Percentiles rank a stretch among this genome's conserved stretches.
Evolutionary conservation across 2,888 invertebrate species (phyloP).

Genomic region (Pseudococcus longispinus): DNA sequence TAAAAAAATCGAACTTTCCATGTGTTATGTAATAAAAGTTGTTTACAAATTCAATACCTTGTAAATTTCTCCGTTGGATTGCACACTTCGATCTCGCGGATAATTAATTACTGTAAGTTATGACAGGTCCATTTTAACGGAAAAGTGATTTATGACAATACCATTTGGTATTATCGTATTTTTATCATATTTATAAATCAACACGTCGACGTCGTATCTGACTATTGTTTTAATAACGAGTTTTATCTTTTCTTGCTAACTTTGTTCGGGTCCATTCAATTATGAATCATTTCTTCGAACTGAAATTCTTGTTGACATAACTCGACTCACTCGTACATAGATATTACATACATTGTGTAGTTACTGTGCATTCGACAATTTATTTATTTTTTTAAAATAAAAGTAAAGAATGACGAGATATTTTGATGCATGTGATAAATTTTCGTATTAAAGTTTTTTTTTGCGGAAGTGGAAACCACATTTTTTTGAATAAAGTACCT

Average conservation of each 20-base stretch:
- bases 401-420: too few relatives aligned
- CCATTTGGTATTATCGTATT: neutral
- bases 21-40: neutral
- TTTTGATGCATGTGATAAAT: too few relatives aligned
- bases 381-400: too few relatives aligned
- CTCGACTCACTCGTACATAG: neutral
- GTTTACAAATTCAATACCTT: neutral
- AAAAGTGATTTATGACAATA: neutral
- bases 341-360: too few relatives aligned
- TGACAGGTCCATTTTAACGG: neutral
- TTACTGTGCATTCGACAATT: too few relatives aligned
- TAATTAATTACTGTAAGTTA: neutral
- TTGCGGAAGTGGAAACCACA: too few relatives aligned
- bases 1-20: constrained; percentile 1
- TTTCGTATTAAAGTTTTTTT: too few relatives aligned
- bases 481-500: too few relatives aligned
- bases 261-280: neutral
- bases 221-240: neutral
- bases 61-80: neutral
- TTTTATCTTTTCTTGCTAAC: neutral
- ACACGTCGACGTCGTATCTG: neutral
- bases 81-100: neutral
- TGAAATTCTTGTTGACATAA: neutral
- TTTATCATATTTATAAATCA: neutral
- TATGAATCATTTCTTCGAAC: neutral